phyloP scores from a whole-genome alignment of 2,113 vertebrate species.

The Oncorhynchus kisutch region DNA sequence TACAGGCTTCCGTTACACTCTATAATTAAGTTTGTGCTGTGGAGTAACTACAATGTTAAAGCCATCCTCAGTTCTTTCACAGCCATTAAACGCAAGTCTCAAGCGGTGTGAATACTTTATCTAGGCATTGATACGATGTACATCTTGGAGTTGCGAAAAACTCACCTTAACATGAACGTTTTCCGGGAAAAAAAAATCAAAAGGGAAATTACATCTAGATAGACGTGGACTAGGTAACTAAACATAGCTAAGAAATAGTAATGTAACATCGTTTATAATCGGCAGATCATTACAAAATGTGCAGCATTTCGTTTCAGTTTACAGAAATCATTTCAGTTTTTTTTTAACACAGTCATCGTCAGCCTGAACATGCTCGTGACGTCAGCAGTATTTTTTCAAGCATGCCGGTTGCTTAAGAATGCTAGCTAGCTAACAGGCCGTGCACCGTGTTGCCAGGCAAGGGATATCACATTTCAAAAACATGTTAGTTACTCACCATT shows the following conservation, averaged over 20 bases:
- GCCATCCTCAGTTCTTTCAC: no score
- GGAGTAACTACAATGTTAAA: no score
- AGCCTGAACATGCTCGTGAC: constrained; percentile 34
- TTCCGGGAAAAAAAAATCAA: no score
- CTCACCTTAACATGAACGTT: no score
- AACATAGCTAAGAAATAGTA: not conserved
- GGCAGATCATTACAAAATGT: not conserved
- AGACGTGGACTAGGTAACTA: not conserved
- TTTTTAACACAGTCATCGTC: not conserved
- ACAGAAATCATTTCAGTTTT: no score
- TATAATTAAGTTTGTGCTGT: no score
- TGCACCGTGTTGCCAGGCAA: not conserved
- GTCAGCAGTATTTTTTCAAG: constrained; percentile 44
- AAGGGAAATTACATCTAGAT: no score
- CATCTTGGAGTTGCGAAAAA: no score
- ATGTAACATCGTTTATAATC: not conserved
- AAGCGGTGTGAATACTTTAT: no score
- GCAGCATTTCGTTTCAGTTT: not conserved
- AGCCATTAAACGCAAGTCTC: no score
- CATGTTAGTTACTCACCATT: constrained; percentile 82
- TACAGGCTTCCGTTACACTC: no score
- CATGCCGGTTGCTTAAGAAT: constrained; percentile 20
- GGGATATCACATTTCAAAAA: constrained; percentile 15
- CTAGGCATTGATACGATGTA: no score
- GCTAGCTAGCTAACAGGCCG: constrained; percentile 3